A percentile compares a stretch with the other conserved stretches of the same genome.
phyloP scores from a whole-genome alignment of 1,140 invertebrate species.

The Macrotrachela quadricornifera region DNA sequence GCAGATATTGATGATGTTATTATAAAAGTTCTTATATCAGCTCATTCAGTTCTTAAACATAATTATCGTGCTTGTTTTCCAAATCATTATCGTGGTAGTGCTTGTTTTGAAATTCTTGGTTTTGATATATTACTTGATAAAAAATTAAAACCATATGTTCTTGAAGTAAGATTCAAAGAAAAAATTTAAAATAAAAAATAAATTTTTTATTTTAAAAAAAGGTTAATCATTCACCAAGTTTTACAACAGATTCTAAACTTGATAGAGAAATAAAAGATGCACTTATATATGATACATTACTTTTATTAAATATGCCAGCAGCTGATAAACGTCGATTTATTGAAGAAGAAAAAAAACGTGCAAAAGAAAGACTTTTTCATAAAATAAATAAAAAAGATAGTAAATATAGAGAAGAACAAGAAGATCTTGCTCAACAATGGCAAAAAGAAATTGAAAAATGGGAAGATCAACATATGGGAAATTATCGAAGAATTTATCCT shows the following conservation, averaged over 20 bases:
- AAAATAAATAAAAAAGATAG: conserved; percentile 25
- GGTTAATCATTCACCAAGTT: conserved; percentile 74
- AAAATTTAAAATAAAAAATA: not conserved
- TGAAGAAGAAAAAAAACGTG: conserved; percentile 32
- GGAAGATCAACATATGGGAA: conserved; percentile 52
- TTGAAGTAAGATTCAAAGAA: conserved; percentile 44
- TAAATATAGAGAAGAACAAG: conserved; percentile 29
- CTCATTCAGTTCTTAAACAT: conserved; percentile 59
- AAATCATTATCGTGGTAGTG: conserved; percentile 53
- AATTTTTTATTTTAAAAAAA: conserved; percentile 13
- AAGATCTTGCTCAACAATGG: conserved; percentile 21
- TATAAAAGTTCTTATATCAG: conserved; percentile 63
- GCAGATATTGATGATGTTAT: conserved; percentile 53
- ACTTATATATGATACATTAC: conserved; percentile 56
- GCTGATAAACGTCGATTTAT: conserved; percentile 51
- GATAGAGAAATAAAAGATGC: conserved; percentile 61
- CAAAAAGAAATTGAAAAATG: conserved; percentile 44
- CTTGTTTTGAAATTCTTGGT: conserved; percentile 68
- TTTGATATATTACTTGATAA: conserved; percentile 65
- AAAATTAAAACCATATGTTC: conserved; percentile 56
- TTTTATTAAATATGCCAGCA: conserved; percentile 54
- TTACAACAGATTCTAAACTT: conserved; percentile 57
- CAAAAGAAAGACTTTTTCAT: conserved; percentile 27
- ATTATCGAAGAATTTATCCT: conserved; percentile 42
- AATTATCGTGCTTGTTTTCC: conserved; percentile 68